A percentile compares a stretch with the other conserved stretches of the same genome.
Conservation (phyloP, 2,113 vertebrate species). For the Gobius niger region DNA sequence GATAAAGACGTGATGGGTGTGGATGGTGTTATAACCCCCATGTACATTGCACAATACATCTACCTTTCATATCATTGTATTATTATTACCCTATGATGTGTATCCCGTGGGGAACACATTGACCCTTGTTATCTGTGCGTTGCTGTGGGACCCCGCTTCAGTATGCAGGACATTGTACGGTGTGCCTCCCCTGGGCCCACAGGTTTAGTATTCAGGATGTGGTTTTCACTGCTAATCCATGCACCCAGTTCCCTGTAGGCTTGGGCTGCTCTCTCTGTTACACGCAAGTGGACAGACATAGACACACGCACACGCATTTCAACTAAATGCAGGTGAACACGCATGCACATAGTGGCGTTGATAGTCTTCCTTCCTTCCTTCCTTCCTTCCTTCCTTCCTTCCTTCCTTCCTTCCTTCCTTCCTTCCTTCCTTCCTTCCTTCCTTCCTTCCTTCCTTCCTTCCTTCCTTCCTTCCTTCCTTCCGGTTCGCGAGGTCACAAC, state of each 20-base stretch:
- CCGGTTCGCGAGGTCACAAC: conserved; percentile 27
- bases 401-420: conserved; percentile 13
- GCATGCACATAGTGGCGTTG: no score
- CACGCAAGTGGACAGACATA: conserved; percentile 14
- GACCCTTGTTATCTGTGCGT: conserved; percentile 12
- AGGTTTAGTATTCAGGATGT: conserved; percentile 50
- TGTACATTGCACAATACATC: not conserved
- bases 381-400: no score
- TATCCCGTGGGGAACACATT: conserved; percentile 10
- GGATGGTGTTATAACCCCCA: not conserved
- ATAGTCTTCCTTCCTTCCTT: no score
- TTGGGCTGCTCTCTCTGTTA: conserved; percentile 39
- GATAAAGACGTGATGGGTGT: not conserved
- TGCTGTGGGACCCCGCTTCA: conserved; percentile 2
- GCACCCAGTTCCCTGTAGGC: conserved; percentile 20
- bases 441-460: no score
- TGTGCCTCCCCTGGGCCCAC: conserved; percentile 12
- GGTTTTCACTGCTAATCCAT: conserved; percentile 38
- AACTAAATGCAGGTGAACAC: not conserved
- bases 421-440: not conserved
- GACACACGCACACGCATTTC: conserved; percentile 3
- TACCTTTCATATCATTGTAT: conserved; percentile 25
- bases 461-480: conserved; percentile 2
- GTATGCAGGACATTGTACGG: conserved; percentile 2
- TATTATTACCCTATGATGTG: conserved; percentile 19